Conservation (phyloP, 2,113 vertebrate species). For the Telmatochromis brachygnathus region DNA sequence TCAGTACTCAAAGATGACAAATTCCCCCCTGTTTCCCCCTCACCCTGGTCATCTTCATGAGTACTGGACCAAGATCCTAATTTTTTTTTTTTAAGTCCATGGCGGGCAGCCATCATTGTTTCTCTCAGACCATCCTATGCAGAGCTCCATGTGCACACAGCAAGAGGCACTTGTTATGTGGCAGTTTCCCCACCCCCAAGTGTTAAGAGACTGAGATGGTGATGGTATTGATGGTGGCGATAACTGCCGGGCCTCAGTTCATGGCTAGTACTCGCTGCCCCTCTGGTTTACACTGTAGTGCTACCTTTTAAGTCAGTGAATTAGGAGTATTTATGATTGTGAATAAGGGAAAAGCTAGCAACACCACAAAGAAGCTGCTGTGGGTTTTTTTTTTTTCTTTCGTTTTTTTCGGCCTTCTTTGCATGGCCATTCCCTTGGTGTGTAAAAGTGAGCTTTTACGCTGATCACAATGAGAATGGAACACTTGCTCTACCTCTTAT, state of each 20-base stretch:
- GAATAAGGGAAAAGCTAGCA: conserved; percentile 65
- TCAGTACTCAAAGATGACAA: background rate
- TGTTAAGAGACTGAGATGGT: conserved; percentile 46
- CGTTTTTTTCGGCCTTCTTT: conserved; percentile 31
- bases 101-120: background rate
- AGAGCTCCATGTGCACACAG: conserved; percentile 23
- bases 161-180: conserved; percentile 8
- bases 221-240: background rate
- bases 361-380: conserved; percentile 64
- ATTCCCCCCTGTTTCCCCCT: rapidly evolving
- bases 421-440: conserved; percentile 49
- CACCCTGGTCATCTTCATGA: background rate
- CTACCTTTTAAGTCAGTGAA: conserved; percentile 44
- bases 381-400: background rate
- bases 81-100: background rate
- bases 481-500: conserved; percentile 72
- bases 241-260: background rate
- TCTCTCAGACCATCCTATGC: conserved; percentile 52
- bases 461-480: conserved; percentile 63
- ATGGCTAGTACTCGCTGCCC: conserved; percentile 1
- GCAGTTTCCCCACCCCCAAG: conserved; percentile 22
- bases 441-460: conserved; percentile 47
- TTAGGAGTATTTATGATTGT: conserved; percentile 58
- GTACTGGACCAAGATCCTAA: conserved; percentile 14
- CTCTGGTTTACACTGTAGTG: conserved; percentile 58